Conservation (phyloP, 2,888 invertebrate species). For the Ophioninae sp. region DNA sequence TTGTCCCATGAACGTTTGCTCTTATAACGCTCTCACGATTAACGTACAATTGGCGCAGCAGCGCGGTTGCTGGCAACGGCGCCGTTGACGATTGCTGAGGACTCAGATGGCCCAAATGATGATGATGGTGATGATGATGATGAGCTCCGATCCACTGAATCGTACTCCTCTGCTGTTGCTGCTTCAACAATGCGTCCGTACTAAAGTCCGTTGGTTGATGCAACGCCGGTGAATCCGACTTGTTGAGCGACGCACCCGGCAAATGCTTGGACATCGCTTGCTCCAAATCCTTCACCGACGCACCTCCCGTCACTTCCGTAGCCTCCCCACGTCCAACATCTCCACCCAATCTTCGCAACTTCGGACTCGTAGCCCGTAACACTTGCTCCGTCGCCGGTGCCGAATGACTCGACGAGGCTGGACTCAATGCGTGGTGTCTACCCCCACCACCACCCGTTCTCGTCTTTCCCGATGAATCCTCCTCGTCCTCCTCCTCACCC, state of each 20-base stretch:
- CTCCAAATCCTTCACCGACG: slow-evolving; percentile 94
- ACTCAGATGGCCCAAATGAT: slow-evolving; percentile 83
- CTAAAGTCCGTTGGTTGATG: slow-evolving; percentile 92
- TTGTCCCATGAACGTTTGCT: slow-evolving; percentile 88
- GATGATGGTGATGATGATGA: slow-evolving; percentile 77
- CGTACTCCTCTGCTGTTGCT: slow-evolving; percentile 89
- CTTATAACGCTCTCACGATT: slow-evolving; percentile 97
- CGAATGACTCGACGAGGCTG: slow-evolving; percentile 86
- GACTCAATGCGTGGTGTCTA: slow-evolving; percentile 83
- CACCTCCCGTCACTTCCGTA: slow-evolving; percentile 65
- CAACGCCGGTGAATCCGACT: slow-evolving; percentile 82
- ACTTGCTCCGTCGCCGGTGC: slow-evolving; percentile 78
- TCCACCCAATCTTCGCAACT: slow-evolving; percentile 71
- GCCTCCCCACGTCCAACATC: background rate
- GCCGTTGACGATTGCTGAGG: slow-evolving; percentile 84
- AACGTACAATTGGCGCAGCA: slow-evolving; percentile 92
- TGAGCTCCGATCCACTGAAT: slow-evolving; percentile 97
- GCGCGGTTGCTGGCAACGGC: slow-evolving; percentile 92
- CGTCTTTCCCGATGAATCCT: slow-evolving; percentile 73
- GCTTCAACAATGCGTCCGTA: slow-evolving; percentile 91
- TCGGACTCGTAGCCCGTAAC: slow-evolving; percentile 77
- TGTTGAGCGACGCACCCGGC: slow-evolving; percentile 83
- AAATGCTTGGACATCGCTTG: slow-evolving; percentile 98
- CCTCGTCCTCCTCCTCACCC: slow-evolving; percentile 82
- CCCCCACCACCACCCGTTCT: slow-evolving; percentile 56